phyloP scores from a whole-genome alignment of 2,888 invertebrate genomes.

The Synergus umbraculus region DNA sequence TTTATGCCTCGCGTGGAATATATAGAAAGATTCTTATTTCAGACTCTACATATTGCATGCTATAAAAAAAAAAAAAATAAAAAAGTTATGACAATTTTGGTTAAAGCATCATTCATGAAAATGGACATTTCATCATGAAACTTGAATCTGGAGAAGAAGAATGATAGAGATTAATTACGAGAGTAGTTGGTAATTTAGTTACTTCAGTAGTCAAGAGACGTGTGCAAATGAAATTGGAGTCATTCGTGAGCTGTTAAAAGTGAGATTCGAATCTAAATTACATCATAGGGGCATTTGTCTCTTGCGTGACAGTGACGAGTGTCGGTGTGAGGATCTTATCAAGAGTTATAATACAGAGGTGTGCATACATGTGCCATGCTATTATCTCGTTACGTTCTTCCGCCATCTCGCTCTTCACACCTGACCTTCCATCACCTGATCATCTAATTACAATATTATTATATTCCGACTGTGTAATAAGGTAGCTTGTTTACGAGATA shows the following conservation, averaged over 20 bases:
- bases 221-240: slow-evolving; percentile 22
- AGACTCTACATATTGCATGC: neutral
- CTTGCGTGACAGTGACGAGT: slow-evolving; percentile 39
- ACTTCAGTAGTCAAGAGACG: neutral
- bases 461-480: slow-evolving; percentile 31
- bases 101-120: neutral
- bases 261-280: slow-evolving; percentile 36
- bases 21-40: neutral
- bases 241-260: slow-evolving; percentile 16
- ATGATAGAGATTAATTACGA: neutral
- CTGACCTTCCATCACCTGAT: slow-evolving; percentile 32
- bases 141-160: neutral
- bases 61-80: neutral
- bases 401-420: slow-evolving; percentile 34
- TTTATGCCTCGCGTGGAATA: neutral
- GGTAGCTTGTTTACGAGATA: slow-evolving; percentile 30
- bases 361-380: slow-evolving; percentile 7
- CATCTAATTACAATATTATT: slow-evolving; percentile 34
- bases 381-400: slow-evolving; percentile 36
- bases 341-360: slow-evolving; percentile 22
- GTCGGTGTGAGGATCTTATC: slow-evolving; percentile 32
- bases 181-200: neutral
- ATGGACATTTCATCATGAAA: too few relatives aligned
- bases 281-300: slow-evolving; percentile 19
- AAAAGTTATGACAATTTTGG: neutral